Evolutionary conservation across 2,113 vertebrate genomes (phyloP).

Genomic region (Campylomormyrus tamandua): DNA sequence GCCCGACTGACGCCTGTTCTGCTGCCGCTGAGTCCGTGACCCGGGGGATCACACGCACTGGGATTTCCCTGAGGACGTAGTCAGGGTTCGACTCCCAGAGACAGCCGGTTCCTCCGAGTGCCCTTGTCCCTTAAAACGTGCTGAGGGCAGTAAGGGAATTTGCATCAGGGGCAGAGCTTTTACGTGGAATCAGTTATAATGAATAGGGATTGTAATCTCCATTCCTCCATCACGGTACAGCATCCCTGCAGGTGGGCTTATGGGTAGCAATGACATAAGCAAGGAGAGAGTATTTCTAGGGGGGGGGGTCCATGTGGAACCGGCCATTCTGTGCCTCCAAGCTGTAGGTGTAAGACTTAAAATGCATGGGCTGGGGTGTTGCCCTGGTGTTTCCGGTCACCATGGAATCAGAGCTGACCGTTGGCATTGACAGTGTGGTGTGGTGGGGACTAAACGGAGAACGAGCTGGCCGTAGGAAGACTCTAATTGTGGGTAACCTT

Average conservation of each 20-base stretch:
- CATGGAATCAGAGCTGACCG: background rate
- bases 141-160: background rate
- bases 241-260: background rate
- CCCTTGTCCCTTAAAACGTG: background rate
- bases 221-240: background rate
- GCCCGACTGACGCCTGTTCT: background rate
- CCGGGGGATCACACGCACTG: background rate
- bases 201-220: background rate
- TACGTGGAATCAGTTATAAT: background rate
- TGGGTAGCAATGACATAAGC: background rate
- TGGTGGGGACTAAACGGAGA: background rate
- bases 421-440: background rate
- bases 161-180: background rate
- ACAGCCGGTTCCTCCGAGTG: background rate
- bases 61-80: background rate
- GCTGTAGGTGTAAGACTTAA: background rate
- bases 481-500: background rate
- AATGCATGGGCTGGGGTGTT: background rate
- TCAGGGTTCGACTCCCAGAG: background rate
- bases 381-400: background rate
- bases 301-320: background rate
- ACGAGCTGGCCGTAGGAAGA: background rate
- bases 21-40: background rate
- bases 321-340: background rate
- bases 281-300: background rate